A percentile compares a stretch with the other conserved stretches of the same genome.
These are phyloP conservation scores for Trinorchestia longiramus DNA, from an alignment of 1,140 invertebrate genomes.

Conservation along the genomic window DNA sequence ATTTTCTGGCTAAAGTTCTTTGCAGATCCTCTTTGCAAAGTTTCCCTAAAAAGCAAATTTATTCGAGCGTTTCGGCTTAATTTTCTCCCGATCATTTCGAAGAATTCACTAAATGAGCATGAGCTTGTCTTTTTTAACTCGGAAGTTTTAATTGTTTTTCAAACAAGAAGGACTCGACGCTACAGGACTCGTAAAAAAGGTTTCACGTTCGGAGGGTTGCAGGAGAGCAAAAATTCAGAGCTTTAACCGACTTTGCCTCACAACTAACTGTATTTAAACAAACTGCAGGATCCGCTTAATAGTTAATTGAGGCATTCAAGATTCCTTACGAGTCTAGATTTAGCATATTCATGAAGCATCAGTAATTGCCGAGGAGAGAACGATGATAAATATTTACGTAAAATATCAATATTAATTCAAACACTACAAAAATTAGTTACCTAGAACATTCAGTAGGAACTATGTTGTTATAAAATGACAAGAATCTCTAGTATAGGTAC, in stretches of 20 bases:
- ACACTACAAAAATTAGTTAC: background rate
- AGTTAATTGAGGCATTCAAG: background rate
- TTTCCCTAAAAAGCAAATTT: slow-evolving; percentile 42
- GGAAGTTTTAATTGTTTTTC: slow-evolving; percentile 2
- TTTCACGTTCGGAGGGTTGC: background rate
- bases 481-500: no score
- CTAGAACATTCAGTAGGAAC: no score
- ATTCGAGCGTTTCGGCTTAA: slow-evolving; percentile 43
- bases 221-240: background rate
- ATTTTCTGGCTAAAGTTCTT: slow-evolving; percentile 9
- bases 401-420: background rate
- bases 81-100: slow-evolving; percentile 41
- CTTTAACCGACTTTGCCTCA: background rate
- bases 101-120: slow-evolving; percentile 28
- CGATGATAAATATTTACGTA: background rate
- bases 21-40: slow-evolving; percentile 41
- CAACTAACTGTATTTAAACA: background rate
- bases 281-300: background rate
- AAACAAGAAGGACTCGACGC: background rate
- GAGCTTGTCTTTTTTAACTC: slow-evolving; percentile 9
- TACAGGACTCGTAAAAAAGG: background rate
- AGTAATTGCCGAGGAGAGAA: background rate
- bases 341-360: background rate
- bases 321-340: background rate
- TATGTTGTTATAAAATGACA: no score